These are phyloP conservation scores for Drosophila gunungcola DNA, from an alignment of 1,140 invertebrate species.

Conservation along the genomic window DNA sequence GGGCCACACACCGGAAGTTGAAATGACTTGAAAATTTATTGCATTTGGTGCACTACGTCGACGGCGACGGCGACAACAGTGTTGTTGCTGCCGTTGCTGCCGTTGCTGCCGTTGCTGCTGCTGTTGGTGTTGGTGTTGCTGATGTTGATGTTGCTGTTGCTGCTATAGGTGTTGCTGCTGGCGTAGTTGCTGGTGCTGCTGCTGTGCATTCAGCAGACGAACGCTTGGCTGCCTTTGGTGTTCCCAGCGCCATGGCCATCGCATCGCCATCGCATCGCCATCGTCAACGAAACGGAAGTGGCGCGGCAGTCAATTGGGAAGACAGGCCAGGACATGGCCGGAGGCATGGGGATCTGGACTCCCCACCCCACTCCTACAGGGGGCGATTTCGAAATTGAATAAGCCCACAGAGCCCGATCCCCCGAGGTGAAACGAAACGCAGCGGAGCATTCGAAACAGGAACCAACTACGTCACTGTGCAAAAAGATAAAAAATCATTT, in stretches of 20 bases:
- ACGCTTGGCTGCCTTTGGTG: conserved; percentile 48
- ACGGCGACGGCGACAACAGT: conserved; percentile 26
- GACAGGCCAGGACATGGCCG: conserved; percentile 63
- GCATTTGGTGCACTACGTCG: conserved; percentile 67
- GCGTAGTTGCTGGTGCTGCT: conserved; percentile 17
- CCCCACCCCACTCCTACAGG: not conserved
- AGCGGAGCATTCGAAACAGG: conserved; percentile 25
- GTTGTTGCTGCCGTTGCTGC: conserved; percentile 29
- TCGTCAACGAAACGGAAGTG: conserved; percentile 69
- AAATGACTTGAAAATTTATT: conserved; percentile 84
- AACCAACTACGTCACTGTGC: not conserved
- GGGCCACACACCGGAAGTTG: conserved; percentile 80
- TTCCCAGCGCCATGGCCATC: conserved; percentile 37
- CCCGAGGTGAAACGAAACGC: conserved; percentile 15
- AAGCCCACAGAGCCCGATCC: conserved; percentile 54
- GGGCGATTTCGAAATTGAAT: conserved; percentile 75
- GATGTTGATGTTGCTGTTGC: conserved; percentile 1
- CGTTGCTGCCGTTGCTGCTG: conserved; percentile 15
- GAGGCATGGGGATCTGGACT: conserved; percentile 25
- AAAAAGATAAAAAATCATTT: not conserved
- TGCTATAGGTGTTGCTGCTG: conserved; percentile 17
- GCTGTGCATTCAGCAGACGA: conserved; percentile 61
- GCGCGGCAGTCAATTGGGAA: conserved; percentile 78
- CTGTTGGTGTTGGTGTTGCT: conserved; percentile 4
- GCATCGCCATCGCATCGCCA: conserved; percentile 31